phyloP scores from a whole-genome alignment of 1,140 invertebrate genomes.

The Diabrotica undecimpunctata region DNA sequence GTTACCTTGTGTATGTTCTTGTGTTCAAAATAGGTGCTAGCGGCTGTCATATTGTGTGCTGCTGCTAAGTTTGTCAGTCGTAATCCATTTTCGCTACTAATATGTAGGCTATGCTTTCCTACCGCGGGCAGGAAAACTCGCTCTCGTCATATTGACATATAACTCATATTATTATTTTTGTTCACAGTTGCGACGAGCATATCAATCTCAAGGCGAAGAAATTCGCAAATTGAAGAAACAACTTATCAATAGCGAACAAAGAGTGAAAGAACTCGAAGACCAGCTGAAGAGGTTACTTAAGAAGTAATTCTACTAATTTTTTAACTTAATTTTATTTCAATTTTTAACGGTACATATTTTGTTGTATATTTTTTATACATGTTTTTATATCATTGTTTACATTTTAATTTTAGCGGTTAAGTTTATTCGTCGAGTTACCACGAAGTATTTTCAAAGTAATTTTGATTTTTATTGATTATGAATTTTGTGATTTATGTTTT shows the following conservation, averaged over 20 bases:
- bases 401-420: neutral
- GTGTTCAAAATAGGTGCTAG: too few species aligned
- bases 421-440: neutral
- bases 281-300: constrained; percentile 55
- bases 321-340: neutral
- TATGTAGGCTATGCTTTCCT: too few species aligned
- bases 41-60: too few species aligned
- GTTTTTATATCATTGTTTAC: neutral
- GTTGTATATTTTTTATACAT: constrained; percentile 12
- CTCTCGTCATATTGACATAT: too few species aligned
- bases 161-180: constrained; percentile 13
- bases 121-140: too few species aligned
- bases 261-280: constrained; percentile 74
- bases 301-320: constrained; percentile 4
- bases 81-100: too few species aligned
- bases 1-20: too few species aligned
- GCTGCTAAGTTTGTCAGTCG: too few species aligned
- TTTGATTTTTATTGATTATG: neutral
- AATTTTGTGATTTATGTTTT: neutral
- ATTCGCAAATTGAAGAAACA: constrained; percentile 70
- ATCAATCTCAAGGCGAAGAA: constrained; percentile 74
- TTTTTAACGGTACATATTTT: constrained; percentile 1
- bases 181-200: constrained; percentile 67
- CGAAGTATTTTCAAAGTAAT: constrained; percentile 1
- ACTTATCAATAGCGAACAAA: constrained; percentile 68